These are phyloP conservation scores for Hoplodrina blanda DNA, from an alignment of 2,888 invertebrate genomes.

Conservation along the genomic window DNA sequence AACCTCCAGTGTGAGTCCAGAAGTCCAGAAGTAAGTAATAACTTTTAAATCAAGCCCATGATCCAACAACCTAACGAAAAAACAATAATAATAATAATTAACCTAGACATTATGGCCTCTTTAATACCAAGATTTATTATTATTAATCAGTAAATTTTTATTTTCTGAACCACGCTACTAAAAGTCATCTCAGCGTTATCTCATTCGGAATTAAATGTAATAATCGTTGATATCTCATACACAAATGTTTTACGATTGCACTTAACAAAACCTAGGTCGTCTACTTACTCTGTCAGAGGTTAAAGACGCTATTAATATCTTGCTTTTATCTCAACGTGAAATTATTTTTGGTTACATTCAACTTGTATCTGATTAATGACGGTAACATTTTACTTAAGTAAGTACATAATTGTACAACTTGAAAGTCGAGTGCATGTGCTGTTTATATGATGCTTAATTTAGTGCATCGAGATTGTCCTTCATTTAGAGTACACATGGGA, in stretches of 20 bases:
- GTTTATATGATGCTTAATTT: conserved; percentile 6
- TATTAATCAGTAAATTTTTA: neutral
- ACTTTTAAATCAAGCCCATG: too few relatives aligned
- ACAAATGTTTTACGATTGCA: conserved; percentile 43
- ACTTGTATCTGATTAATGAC: conserved; percentile 22
- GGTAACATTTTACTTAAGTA: neutral
- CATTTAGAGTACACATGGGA: neutral
- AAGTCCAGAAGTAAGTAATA: too few relatives aligned
- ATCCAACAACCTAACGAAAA: too few relatives aligned
- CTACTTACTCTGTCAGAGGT: conserved; percentile 40
- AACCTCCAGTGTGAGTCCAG: too few relatives aligned
- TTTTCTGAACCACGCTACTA: conserved; percentile 5
- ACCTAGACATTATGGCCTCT: too few relatives aligned
- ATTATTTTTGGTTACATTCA: conserved; percentile 39
- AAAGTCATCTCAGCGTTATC: conserved; percentile 27
- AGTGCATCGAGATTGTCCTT: neutral
- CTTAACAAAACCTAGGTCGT: conserved; percentile 57
- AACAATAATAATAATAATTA: too few relatives aligned
- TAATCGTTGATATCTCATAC: conserved; percentile 39
- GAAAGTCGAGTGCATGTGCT: conserved; percentile 3
- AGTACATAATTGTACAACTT: neutral
- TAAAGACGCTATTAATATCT: conserved; percentile 47
- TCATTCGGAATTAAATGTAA: conserved; percentile 37
- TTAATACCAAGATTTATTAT: too few relatives aligned
- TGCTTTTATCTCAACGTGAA: conserved; percentile 41